Conservation (phyloP, 2,113 vertebrate species). For the Leucoraja erinaceus region DNA sequence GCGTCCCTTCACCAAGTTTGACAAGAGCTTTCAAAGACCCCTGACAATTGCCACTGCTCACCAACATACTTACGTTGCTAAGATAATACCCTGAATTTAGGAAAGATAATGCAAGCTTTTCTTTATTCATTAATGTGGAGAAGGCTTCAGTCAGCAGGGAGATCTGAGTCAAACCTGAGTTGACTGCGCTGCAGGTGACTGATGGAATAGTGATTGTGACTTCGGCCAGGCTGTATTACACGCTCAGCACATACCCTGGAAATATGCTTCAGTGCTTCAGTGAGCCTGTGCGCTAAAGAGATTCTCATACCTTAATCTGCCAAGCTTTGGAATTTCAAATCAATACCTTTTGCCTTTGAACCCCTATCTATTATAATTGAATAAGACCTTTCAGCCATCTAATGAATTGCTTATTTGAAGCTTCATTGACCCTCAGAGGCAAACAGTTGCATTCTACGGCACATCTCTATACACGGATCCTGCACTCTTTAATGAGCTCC, state of each 20-base stretch:
- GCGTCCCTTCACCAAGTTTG: too few species aligned
- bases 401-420: conserved; percentile 30
- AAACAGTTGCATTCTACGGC: background rate
- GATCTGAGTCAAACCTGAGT: background rate
- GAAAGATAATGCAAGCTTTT: background rate
- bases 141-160: background rate
- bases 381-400: conserved; percentile 29
- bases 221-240: too few species aligned
- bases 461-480: conserved; percentile 1
- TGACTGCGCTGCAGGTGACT: background rate
- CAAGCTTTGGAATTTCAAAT: background rate
- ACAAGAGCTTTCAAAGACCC: too few species aligned
- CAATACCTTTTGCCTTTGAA: conserved; percentile 25
- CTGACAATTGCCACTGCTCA: background rate
- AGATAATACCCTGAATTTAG: background rate
- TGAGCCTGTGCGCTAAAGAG: background rate
- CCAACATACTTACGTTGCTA: background rate
- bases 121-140: background rate
- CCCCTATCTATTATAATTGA: conserved; percentile 17
- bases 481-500: conserved; percentile 27
- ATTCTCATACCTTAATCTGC: background rate
- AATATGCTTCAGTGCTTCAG: background rate
- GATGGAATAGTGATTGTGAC: background rate
- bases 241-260: background rate
- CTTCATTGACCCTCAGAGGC: conserved; percentile 17